Evolutionary conservation across 2,888 invertebrate genomes (phyloP).

Genomic region (Antheraea yamamai): DNA sequence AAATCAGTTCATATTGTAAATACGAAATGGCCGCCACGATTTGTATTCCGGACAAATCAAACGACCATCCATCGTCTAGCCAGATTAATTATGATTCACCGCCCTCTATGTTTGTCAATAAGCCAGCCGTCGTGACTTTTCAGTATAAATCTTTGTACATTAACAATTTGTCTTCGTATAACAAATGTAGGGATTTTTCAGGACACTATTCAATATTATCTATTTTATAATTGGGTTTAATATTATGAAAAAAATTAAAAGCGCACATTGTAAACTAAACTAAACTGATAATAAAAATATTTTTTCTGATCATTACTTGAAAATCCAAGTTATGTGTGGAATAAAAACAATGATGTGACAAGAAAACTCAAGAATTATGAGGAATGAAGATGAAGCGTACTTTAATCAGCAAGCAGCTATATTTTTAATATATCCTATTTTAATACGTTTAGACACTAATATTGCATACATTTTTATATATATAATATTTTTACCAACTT

Average conservation of each 20-base stretch:
- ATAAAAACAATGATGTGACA: neutral
- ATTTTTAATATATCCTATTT: neutral
- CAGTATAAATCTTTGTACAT: conserved; percentile 59
- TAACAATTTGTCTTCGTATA: conserved; percentile 29
- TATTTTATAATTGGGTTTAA: neutral
- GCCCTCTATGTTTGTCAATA: conserved; percentile 78
- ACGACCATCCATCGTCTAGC: conserved; percentile 66
- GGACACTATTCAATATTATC: neutral
- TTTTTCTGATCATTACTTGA: neutral
- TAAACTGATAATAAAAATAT: neutral
- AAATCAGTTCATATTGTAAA: neutral
- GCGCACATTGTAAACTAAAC: neutral
- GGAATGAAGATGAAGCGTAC: no score
- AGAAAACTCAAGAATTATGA: no score
- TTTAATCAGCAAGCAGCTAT: neutral
- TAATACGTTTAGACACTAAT: no score
- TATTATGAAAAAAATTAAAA: neutral
- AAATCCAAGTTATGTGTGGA: neutral
- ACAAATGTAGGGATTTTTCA: conserved; percentile 15
- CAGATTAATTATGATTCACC: conserved; percentile 76
- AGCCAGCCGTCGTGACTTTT: conserved; percentile 64
- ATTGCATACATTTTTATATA: no score
- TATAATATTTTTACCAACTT: neutral
- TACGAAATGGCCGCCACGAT: conserved; percentile 39
- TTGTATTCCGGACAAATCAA: conserved; percentile 69